These are phyloP conservation scores for Brachyistius frenatus DNA, from an alignment of 2,113 vertebrate genomes.

Conservation along the genomic window DNA sequence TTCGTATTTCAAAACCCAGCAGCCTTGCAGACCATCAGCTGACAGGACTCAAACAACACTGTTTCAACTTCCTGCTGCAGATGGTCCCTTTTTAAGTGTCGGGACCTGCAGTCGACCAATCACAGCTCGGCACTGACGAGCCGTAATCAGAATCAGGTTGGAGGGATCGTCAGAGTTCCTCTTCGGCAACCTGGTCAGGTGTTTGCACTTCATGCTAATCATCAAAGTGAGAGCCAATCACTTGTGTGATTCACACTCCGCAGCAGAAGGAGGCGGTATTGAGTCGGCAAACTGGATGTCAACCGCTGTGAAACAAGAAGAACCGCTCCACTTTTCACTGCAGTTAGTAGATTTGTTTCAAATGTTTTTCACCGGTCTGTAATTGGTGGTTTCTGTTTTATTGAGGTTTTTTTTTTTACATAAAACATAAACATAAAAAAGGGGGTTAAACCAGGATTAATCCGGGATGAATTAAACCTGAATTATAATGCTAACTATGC, in stretches of 20 bases:
- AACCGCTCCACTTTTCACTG: background rate
- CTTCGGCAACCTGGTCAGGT: slow-evolving; percentile 3
- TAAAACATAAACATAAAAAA: no score
- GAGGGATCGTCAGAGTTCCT: background rate
- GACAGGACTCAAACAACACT: background rate
- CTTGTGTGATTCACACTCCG: no score
- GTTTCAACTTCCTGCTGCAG: background rate
- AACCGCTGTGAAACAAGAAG: no score
- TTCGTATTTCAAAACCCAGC: accelerated
- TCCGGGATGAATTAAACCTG: no score
- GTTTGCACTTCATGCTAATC: background rate
- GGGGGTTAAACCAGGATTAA: no score
- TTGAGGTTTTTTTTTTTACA: no score
- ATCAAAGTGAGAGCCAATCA: background rate
- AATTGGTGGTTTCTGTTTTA: no score
- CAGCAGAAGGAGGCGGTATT: no score
- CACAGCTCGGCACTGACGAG: background rate
- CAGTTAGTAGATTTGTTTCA: no score
- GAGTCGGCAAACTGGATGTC: no score
- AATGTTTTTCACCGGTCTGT: no score
- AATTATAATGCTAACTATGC: no score
- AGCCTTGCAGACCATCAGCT: accelerated
- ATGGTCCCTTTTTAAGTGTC: background rate
- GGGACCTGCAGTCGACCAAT: background rate
- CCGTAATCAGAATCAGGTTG: slow-evolving; percentile 15